Base-by-base conservation (phyloP, 2,113 vertebrate species). In the Notarius lentiginosus region DNA sequence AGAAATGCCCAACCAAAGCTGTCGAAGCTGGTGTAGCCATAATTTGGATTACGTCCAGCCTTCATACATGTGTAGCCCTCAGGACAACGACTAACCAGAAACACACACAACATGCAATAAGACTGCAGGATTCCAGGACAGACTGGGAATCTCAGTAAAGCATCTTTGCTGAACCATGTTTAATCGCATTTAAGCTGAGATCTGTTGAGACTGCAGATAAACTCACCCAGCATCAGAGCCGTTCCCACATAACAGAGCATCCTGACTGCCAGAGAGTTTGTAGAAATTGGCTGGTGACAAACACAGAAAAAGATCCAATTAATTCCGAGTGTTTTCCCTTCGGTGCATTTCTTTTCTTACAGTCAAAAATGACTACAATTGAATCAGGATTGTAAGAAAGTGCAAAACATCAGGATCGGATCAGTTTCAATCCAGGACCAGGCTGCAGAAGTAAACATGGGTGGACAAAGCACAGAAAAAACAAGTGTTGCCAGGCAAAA, bases 1-100 rank as follows among this genome's bases (percentile, higher is more conserved):
- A 99, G 96, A 83, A 99, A 99, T 84, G 98, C 98, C 98, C 98
- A 99, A 93, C 98, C 98, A 86, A 99, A 99, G 84, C 97, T 98
- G 91, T 99, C 98, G 17, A 99, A 99, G 93, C 98, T 99, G 2
- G 98, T 99, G 93, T 99, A 99, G n/a, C 97, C 98, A 0, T 99
- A 99, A 94, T 99, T 99, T 11, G 98, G 98, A 93, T 99, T 99
- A 91, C 96, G 94, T 80, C 98, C 98, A 6, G 98, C 98, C 90
- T 99, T 99, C 96, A 99, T 99, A 90, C 98, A 99, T 0, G 89
- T 96, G 90, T 95, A 99, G 0, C 98, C 98, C 92, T 99, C 98
- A 1, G 98, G 98, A 87, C 98, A 99, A 89, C 95, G 96, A 4
- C 98, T 99, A 91, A 1, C 15, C 88, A 79, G 87, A 80, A 63